Evolutionary conservation across 2,113 vertebrate species (phyloP).

Genomic region (Rhinoptilus africanus): DNA sequence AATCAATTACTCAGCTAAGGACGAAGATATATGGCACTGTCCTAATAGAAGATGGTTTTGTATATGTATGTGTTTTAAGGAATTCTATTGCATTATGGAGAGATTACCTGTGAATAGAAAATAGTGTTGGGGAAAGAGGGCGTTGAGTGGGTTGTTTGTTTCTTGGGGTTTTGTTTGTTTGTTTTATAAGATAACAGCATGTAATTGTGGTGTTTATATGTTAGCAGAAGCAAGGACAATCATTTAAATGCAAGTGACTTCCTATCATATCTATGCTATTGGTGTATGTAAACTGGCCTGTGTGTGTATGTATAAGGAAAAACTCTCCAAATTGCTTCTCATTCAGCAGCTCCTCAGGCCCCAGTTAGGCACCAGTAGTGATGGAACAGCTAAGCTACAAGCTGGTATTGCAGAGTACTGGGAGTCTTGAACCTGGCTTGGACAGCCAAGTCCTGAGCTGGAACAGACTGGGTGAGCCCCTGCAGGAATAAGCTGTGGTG

Average conservation of each 20-base stretch:
- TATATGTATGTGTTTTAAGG: neutral
- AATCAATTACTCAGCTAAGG: constrained; percentile 3
- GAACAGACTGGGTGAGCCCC: neutral
- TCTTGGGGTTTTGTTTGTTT: neutral
- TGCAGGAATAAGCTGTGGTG: neutral
- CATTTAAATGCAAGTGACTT: neutral
- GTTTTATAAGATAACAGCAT: neutral
- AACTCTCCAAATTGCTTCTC: neutral
- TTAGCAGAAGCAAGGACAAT: neutral
- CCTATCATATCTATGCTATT: neutral
- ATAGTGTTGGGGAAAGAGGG: neutral
- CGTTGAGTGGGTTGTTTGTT: neutral
- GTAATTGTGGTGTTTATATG: neutral
- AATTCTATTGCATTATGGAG: neutral
- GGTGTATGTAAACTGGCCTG: neutral
- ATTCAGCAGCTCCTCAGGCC: neutral
- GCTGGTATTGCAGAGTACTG: neutral
- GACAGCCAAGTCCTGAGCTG: neutral
- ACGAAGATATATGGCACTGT: neutral
- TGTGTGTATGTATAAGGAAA: neutral
- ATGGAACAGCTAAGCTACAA: neutral
- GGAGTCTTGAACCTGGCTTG: neutral
- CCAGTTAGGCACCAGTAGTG: neutral
- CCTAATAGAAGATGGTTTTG: neutral
- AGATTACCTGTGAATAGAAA: neutral